Evolutionary conservation across 2,113 vertebrate species (phyloP).

Genomic region (Eptatretus burgeri): DNA sequence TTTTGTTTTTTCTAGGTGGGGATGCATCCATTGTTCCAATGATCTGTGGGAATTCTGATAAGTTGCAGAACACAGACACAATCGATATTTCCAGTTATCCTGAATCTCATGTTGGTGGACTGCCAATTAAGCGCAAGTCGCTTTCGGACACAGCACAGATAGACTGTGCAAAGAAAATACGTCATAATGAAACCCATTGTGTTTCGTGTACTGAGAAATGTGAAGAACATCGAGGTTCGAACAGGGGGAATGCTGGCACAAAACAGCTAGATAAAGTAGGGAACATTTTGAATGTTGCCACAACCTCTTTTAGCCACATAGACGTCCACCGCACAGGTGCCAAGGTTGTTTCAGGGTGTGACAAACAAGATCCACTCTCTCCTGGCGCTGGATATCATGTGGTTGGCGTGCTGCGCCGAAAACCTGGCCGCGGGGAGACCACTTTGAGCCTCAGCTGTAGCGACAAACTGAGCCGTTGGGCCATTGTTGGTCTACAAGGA

Average conservation of each 20-base stretch:
- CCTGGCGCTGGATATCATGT: slow-evolving; percentile 35
- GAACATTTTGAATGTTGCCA: not conserved
- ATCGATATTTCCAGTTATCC: not conserved
- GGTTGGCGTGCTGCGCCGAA: slow-evolving; percentile 38
- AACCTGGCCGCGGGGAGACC: slow-evolving; percentile 55
- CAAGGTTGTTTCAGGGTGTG: slow-evolving; percentile 40
- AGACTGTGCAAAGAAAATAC: not conserved
- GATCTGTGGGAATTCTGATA: slow-evolving; percentile 11
- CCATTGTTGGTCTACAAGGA: slow-evolving; percentile 53
- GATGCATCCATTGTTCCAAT: slow-evolving; percentile 71
- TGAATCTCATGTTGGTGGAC: not conserved
- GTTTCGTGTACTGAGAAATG: not conserved
- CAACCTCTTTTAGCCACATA: not conserved
- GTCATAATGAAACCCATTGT: not conserved
- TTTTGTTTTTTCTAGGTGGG: slow-evolving; percentile 26
- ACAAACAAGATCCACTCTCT: slow-evolving; percentile 17
- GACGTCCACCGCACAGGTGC: slow-evolving; percentile 63
- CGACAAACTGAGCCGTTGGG: slow-evolving; percentile 57
- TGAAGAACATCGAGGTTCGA: not conserved
- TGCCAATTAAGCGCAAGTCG: not conserved
- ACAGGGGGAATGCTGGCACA: not conserved
- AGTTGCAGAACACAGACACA: not conserved
- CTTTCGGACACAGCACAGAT: not conserved
- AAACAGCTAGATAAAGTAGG: not conserved
- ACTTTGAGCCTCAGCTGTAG: slow-evolving; percentile 71